These are phyloP conservation scores for Brachyrhaphis roseni DNA, from an alignment of 2,797 vertebrate genomes.

Conservation along the genomic window DNA sequence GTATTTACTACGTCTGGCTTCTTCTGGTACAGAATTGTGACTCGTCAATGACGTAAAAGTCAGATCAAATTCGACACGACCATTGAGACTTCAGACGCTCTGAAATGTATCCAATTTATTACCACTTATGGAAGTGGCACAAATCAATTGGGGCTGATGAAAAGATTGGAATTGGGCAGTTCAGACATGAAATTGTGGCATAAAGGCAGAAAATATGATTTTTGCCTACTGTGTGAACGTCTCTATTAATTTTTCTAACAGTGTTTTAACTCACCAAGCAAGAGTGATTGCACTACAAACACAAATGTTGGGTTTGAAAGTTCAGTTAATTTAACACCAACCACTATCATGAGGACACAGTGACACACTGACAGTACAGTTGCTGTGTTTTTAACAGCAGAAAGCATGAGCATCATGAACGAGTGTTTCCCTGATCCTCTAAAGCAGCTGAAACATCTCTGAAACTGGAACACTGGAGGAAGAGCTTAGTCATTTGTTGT, in stretches of 20 bases:
- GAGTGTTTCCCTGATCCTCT: constrained; percentile 1
- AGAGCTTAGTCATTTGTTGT: constrained; percentile 1
- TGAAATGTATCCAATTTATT: neutral
- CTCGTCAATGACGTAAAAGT: neutral
- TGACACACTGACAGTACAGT: neutral
- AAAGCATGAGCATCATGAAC: neutral
- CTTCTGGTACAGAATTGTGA: too few species aligned
- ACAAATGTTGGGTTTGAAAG: constrained; percentile 8
- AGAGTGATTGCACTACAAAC: neutral
- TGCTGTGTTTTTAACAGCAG: neutral
- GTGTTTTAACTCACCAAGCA: neutral
- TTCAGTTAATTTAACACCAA: constrained; percentile 1
- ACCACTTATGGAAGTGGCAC: neutral
- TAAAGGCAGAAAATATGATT: neutral
- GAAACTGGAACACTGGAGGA: neutral
- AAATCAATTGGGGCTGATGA: neutral
- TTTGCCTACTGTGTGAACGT: neutral
- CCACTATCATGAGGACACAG: constrained; percentile 1
- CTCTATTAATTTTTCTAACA: neutral
- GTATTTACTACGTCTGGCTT: too few species aligned
- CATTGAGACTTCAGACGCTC: neutral
- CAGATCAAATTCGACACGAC: neutral
- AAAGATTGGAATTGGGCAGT: neutral
- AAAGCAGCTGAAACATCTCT: constrained; percentile 6
- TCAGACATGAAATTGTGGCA: neutral